phyloP scores from a whole-genome alignment of 1,140 invertebrate genomes.

The Penaeus chinensis region DNA sequence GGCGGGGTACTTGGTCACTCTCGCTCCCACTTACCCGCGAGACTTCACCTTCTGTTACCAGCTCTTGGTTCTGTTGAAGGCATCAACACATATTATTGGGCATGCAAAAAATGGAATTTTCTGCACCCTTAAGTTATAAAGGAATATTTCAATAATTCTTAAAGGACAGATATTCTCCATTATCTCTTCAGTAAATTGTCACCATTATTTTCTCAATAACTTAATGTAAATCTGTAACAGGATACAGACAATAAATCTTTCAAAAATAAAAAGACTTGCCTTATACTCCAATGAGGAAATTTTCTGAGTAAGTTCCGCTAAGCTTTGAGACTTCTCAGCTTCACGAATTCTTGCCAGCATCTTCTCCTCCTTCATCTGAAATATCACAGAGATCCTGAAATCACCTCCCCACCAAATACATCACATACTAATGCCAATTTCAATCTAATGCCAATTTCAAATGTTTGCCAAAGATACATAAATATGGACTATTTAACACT shows the following conservation, averaged over 20 bases:
- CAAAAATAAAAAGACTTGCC: constrained; percentile 71
- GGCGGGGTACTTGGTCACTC: constrained; percentile 84
- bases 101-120: too few species aligned
- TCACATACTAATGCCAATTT: too few species aligned
- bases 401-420: too few species aligned
- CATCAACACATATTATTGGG: too few species aligned
- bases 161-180: background rate
- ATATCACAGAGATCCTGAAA: constrained; percentile 46
- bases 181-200: background rate
- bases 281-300: constrained; percentile 93
- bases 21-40: constrained; percentile 79
- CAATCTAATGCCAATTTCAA: too few species aligned
- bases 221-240: too few species aligned
- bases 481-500: background rate
- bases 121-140: background rate
- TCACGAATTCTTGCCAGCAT: constrained; percentile 95
- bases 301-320: constrained; percentile 95
- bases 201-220: background rate
- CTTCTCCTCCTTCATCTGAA: constrained; percentile 88
- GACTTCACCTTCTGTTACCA: constrained; percentile 88
- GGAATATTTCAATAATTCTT: background rate
- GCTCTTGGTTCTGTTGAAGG: constrained; percentile 84
- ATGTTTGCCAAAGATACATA: too few species aligned
- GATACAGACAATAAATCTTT: too few species aligned
- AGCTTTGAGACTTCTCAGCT: constrained; percentile 91